A percentile compares a stretch with the other conserved stretches of the same genome.
Evolutionary conservation across 2,888 invertebrate species (phyloP).

Genomic region (Petrolisthes manimaculis): DNA sequence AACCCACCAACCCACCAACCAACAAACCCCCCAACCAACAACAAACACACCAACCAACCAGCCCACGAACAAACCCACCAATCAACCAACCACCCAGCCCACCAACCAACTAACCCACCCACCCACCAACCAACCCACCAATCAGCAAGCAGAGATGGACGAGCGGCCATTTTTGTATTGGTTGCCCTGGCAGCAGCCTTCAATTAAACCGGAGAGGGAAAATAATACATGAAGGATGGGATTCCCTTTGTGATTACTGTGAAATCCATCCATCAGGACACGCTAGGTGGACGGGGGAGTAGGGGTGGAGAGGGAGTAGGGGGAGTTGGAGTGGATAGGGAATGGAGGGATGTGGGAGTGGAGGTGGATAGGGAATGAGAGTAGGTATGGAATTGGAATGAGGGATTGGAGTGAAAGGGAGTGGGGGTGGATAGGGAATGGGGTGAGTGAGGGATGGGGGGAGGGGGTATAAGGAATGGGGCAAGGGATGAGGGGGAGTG

Average conservation of each 20-base stretch:
- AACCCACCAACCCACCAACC: no score
- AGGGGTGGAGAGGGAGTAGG: neutral
- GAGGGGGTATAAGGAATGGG: neutral
- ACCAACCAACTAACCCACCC: neutral
- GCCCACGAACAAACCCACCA: no score
- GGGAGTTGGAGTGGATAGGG: neutral
- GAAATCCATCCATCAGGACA: constrained; percentile 24
- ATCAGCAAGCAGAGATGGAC: constrained; percentile 25
- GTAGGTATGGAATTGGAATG: neutral
- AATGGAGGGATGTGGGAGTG: neutral
- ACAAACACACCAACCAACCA: no score
- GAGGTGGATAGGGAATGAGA: neutral
- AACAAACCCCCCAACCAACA: no score
- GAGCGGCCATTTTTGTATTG: constrained; percentile 17
- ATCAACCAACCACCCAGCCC: no score
- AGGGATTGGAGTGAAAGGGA: neutral
- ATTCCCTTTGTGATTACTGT: constrained; percentile 2
- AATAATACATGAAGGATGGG: constrained; percentile 24
- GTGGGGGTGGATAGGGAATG: neutral
- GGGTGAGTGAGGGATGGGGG: neutral
- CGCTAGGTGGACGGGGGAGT: neutral
- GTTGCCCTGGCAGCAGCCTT: constrained; percentile 1
- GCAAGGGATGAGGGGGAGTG: neutral
- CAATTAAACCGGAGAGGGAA: constrained; percentile 14
- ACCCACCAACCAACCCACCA: constrained; percentile 14